Base-by-base conservation (phyloP, 2,797 vertebrate species). In the Notoglanidium macrostoma region DNA sequence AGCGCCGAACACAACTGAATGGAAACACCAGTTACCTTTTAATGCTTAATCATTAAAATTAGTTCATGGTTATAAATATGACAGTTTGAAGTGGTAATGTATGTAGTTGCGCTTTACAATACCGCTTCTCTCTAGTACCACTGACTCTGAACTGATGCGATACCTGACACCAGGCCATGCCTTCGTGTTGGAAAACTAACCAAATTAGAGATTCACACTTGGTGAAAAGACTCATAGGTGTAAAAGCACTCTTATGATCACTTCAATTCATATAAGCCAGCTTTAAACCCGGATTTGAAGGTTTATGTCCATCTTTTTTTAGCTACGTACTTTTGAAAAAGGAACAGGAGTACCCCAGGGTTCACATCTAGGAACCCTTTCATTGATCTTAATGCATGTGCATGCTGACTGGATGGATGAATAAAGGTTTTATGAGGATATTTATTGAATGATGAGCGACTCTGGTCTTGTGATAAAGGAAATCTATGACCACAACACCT, bases 261-360 rank as follows among this genome's bases (percentile, higher is more conserved):
- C 8, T 44, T 51, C 4, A 51, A 0, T 65, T 12, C 44, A 51
- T 11, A 14, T 49, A 5, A 29, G n/a, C 57, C 17, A 11, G 26
- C 29, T 54, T 26, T 23, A 77, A 40, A 63, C 44, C 44, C 12
- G 1, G 46, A 35, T 76, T 59, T 76, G 70, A 19, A 49, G n/a
- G 12, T 7, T 21, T 29, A n/a, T n/a, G 3, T 57, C 3, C 29
- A 57, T 78, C n/a, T 40, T 40, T 21, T 55, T 23, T 44, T 5
- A 44, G 14, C 54, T n/a, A 10, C 23, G 19, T 12, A 15, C 15
- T 40, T 21, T 15, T 46, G 40, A 26, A 81, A 81, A 81, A 81
- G 21, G 78, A 63, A n/a, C 44, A 54, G 81, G 81, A 32, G n/a
- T 54, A 67, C 63, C 81, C 11, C 81, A 83, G 81, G 46, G 80